Base-by-base conservation (phyloP, 2,113 vertebrate genomes). In the Sturnira hondurensis region DNA sequence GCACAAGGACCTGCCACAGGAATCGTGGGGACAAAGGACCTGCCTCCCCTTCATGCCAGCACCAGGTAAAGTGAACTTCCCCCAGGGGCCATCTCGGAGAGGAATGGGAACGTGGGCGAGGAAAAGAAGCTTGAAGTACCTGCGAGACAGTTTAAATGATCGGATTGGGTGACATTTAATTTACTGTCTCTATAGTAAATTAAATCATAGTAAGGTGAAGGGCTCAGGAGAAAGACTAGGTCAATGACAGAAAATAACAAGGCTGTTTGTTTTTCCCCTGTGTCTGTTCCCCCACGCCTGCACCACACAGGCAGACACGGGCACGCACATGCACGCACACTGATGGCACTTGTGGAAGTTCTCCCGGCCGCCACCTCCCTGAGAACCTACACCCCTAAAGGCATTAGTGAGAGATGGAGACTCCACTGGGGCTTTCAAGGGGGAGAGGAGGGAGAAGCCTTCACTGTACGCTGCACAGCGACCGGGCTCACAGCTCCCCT, bases 181-280 rank as follows among this genome's bases (percentile, higher is more conserved):
- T 95, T 89, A 89, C 41, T 16, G 4, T 80, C 12, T 68, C 11
- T 58, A 16, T 4, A 24, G 56, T 24, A 58, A 58, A 24, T 58
- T 24, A 58, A 58, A 24, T 58, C 19, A 7, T 36, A 33, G 31
- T 63, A 36, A 70, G 65, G 17, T 17, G 13, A 89, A 82, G 28
- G 5, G 31, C 71, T 93, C 67, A 38, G 81, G 88, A 88, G 47
- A 93, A 77, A 71, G 92, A 65, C 67, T 76, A 54, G 56, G 76
- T 76, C 50, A 61, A 28, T 94, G 73, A 61, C 11, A 56, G 52
- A 68, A 97, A 93, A 36, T 63, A 45, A 80, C 8, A n/a, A 41
- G 58, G 31, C 47, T 73, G 17, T 26, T 28, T 83, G 17, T 26
- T 28, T 83, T 78, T 86, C 63, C 19, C 92, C 80, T 94, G 58